Conservation (phyloP, 2,797 vertebrate genomes). For the Pelochelys cantorii region DNA sequence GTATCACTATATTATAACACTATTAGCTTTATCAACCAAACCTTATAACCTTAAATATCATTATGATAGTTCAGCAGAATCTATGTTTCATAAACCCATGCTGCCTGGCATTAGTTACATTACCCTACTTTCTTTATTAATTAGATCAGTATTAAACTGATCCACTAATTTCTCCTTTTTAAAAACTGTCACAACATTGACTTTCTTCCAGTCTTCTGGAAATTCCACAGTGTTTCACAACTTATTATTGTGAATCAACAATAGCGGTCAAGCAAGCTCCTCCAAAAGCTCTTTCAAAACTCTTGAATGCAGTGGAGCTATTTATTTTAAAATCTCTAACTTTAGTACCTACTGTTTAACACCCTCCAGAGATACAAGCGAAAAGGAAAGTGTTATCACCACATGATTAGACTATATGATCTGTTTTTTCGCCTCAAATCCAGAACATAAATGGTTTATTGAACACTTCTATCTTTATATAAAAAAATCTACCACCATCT, state of each 20-base stretch:
- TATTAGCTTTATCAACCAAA: neutral
- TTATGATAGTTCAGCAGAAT: neutral
- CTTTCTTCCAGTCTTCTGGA: too few relatives aligned
- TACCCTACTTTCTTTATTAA: neutral
- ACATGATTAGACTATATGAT: neutral
- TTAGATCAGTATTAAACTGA: neutral
- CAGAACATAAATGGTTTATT: neutral
- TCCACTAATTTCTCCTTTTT: neutral
- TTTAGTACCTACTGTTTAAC: neutral
- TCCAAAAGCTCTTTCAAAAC: neutral
- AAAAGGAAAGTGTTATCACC: neutral
- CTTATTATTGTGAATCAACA: neutral
- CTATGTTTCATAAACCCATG: neutral
- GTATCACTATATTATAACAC: neutral
- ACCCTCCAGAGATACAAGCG: neutral
- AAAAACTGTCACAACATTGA: too few relatives aligned
- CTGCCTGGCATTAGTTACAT: neutral
- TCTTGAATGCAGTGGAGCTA: neutral
- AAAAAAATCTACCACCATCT: too few relatives aligned
- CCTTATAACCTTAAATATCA: too few relatives aligned
- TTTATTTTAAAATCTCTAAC: too few relatives aligned
- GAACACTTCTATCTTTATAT: neutral
- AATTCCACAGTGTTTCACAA: neutral
- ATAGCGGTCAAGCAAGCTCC: neutral
- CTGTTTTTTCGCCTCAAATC: neutral